Conservation (phyloP, 2,888 invertebrate species). For the Epirrhoe alternata region DNA sequence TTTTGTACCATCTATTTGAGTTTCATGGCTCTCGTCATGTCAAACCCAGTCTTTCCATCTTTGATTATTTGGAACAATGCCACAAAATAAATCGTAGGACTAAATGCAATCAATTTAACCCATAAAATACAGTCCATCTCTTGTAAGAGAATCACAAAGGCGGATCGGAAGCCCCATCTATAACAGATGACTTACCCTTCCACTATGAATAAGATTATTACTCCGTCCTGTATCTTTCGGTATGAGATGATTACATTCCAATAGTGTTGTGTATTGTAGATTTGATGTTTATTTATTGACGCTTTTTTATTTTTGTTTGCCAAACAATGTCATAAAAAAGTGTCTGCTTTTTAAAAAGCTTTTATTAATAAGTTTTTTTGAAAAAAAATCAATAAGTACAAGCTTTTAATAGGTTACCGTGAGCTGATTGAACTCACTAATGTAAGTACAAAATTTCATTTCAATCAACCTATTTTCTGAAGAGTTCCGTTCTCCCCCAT, state of each 20-base stretch:
- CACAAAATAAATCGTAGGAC: conserved; percentile 39
- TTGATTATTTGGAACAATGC: conserved; percentile 38
- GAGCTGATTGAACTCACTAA: too few species aligned
- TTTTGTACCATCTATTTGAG: background rate
- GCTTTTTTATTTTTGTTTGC: too few species aligned
- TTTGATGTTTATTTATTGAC: too few species aligned
- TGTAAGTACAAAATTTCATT: too few species aligned
- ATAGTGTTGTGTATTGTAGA: conserved; percentile 1
- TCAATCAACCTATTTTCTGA: too few species aligned
- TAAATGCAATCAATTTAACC: conserved; percentile 47
- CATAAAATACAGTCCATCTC: conserved; percentile 48
- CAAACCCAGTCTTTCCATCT: conserved; percentile 1
- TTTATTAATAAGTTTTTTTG: too few species aligned
- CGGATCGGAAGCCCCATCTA: conserved; percentile 38
- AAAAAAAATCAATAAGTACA: too few species aligned
- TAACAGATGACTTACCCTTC: conserved; percentile 39
- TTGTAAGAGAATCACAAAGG: conserved; percentile 46
- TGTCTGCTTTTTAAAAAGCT: too few species aligned
- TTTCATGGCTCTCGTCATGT: background rate
- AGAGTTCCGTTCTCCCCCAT: too few species aligned
- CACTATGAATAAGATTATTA: conserved; percentile 36
- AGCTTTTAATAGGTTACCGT: too few species aligned
- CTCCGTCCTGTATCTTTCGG: conserved; percentile 27
- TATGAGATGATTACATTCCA: conserved; percentile 29
- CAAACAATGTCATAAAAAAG: too few species aligned